phyloP scores from a whole-genome alignment of 1,140 invertebrate genomes.

The Macrotrachela quadricornifera region DNA sequence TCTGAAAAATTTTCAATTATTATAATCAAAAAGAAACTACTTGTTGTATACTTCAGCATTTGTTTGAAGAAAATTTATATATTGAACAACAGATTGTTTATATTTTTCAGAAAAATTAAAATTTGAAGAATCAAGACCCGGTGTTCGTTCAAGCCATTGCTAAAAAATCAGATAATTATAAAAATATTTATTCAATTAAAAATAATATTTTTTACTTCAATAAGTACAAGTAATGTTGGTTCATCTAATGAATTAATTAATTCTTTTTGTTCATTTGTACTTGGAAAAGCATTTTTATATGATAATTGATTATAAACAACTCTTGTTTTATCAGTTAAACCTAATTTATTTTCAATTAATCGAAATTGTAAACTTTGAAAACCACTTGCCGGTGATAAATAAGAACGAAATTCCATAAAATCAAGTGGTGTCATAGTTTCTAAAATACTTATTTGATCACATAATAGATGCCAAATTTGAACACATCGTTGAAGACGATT shows the following conservation, averaged over 20 bases:
- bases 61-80: slow-evolving; percentile 33
- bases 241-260: slow-evolving; percentile 56
- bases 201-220: slow-evolving; percentile 39
- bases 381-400: slow-evolving; percentile 75
- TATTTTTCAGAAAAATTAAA: slow-evolving; percentile 88
- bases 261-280: slow-evolving; percentile 44
- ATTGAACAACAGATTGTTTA: slow-evolving; percentile 46
- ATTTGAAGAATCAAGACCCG: slow-evolving; percentile 55
- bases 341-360: slow-evolving; percentile 83
- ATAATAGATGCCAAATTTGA: slow-evolving; percentile 45
- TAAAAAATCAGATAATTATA: too few relatives aligned
- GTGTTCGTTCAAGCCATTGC: slow-evolving; percentile 71
- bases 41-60: too few relatives aligned
- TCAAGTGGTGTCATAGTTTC: slow-evolving; percentile 94
- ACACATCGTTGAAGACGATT: not conserved
- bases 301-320: slow-evolving; percentile 73
- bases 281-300: slow-evolving; percentile 60
- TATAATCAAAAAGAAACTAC: not conserved
- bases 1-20: slow-evolving; percentile 21
- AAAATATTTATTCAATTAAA: too few relatives aligned
- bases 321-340: slow-evolving; percentile 60
- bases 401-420: slow-evolving; percentile 78
- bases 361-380: slow-evolving; percentile 93
- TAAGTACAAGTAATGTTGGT: slow-evolving; percentile 55
- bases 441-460: slow-evolving; percentile 85